Percentiles rank a stretch among this genome's conserved stretches.
Evolutionary conservation across 2,797 vertebrate species (phyloP).

Genomic region (Spheniscus humboldti): DNA sequence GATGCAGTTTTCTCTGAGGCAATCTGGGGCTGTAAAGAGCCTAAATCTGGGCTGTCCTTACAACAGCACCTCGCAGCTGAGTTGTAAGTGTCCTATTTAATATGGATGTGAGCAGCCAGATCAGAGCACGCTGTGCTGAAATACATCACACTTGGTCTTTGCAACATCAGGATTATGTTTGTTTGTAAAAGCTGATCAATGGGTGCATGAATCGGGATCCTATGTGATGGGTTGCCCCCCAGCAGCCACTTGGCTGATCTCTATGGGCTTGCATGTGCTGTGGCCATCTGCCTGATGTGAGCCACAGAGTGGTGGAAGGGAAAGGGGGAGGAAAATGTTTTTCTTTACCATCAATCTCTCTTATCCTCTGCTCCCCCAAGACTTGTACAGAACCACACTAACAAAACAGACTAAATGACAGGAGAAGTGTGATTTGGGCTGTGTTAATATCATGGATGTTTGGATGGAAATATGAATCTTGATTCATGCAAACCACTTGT

Average conservation of each 20-base stretch:
- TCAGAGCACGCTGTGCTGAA: background rate
- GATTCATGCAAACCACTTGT: background rate
- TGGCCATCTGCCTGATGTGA: background rate
- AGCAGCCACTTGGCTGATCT: background rate
- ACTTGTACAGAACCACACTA: background rate
- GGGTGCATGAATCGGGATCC: background rate
- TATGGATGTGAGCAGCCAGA: background rate
- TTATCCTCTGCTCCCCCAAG: background rate
- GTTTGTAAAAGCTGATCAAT: background rate
- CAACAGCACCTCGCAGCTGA: background rate
- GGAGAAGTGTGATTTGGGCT: background rate
- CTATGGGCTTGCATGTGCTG: background rate
- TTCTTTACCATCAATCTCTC: background rate
- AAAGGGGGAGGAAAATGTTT: background rate
- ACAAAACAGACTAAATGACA: background rate
- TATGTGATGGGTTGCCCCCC: background rate
- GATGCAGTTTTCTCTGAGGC: background rate
- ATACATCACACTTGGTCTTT: fast-evolving
- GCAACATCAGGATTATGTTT: background rate
- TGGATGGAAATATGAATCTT: background rate
- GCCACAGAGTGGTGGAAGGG: background rate
- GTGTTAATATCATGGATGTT: background rate
- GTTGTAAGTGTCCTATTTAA: background rate
- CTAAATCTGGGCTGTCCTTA: background rate
- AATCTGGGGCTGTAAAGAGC: background rate